A percentile compares a stretch with the other conserved stretches of the same genome.
Conservation (phyloP, 2,113 vertebrate species). For the Calyptommatus sinebrachiatus region DNA sequence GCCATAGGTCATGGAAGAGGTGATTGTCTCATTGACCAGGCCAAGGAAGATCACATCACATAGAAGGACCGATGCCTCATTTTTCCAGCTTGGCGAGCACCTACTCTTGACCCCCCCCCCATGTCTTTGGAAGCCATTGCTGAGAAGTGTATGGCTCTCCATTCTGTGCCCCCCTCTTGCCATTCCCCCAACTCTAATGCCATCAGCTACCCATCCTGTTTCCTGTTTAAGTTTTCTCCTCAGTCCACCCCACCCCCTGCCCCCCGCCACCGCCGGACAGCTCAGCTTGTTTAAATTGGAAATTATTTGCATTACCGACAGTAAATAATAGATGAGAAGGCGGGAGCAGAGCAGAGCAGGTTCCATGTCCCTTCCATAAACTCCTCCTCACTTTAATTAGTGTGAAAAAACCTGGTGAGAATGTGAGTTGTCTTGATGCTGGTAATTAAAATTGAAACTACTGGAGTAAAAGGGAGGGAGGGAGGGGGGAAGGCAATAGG, state of each 20-base stretch:
- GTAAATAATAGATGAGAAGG: conserved; percentile 93
- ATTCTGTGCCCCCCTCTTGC: conserved; percentile 36
- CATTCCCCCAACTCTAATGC: background rate
- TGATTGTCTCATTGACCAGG: background rate
- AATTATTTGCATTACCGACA: conserved; percentile 90
- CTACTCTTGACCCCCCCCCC: background rate
- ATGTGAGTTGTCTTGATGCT: conserved; percentile 85
- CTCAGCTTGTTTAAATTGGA: conserved; percentile 86
- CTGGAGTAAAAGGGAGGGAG: conserved; percentile 72
- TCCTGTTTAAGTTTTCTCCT: conserved; percentile 60
- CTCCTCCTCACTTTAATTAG: conserved; percentile 94
- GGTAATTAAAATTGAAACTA: conserved; percentile 93
- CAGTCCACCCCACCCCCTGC: conserved; percentile 35
- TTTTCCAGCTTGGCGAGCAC: background rate
- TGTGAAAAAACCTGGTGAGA: conserved; percentile 86
- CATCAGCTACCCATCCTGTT: conserved; percentile 43
- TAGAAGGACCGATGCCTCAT: background rate
- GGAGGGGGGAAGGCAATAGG: background rate
- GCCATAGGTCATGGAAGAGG: conserved; percentile 15
- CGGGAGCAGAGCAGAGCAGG: conserved; percentile 79
- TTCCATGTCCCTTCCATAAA: conserved; percentile 86
- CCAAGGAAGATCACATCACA: conserved; percentile 10
- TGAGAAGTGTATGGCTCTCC: background rate
- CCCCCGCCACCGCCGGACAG: conserved; percentile 71
- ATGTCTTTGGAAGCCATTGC: conserved; percentile 50